Evolutionary conservation across 2,888 invertebrate species (phyloP), one percentile per base, ranked within the genome.

Genomic region (Helobdella robusta): DNA sequence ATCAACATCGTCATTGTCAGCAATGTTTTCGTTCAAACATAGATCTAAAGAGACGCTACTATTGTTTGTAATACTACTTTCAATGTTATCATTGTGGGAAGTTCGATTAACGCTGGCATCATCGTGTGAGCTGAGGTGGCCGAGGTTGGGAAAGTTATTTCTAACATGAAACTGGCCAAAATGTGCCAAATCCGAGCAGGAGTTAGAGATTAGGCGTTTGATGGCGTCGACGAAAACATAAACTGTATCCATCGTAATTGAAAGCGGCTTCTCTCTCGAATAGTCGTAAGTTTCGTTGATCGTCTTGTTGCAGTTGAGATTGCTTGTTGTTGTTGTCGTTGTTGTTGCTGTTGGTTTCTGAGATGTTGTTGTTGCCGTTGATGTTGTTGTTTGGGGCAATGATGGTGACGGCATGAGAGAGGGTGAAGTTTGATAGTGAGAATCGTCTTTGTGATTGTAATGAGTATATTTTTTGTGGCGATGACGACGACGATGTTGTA

Each of bases 211-310:
- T 8, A 74, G 59, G 11, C 66, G 56, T 50, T 74, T 68, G 1
- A 74, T 34, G 6, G 73, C 74, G 23, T 69, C 50, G 1, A 73
- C 74, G 59, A 73, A 73, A n/a, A 73, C 69, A 20, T 68, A 67
- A 0, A 74, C 73, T 8, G 72, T 68, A 61, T 75, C 75, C 34
- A 75, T 73, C 2, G 73, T 69, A 0, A 34, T 56, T 11, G 68
- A 68, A 15, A 66, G 60, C 4, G 54, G n/a, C n/a, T 36, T 32
- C 25, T 68, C 65, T 40, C 67, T 66, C 8, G 32, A 32, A 50
- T 70, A 69, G 34, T 66, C 68, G 15, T 32, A 36, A 15, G 30
- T 44, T 11, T 44, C 40, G 20, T 60, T 60, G 4, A 60, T 20
- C 4, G 20, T 23, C 8, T 44, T 4, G 11, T 23, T 23, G 46